Evolutionary conservation across 2,113 vertebrate species (phyloP).

Genomic region (Ifrita kowaldi): DNA sequence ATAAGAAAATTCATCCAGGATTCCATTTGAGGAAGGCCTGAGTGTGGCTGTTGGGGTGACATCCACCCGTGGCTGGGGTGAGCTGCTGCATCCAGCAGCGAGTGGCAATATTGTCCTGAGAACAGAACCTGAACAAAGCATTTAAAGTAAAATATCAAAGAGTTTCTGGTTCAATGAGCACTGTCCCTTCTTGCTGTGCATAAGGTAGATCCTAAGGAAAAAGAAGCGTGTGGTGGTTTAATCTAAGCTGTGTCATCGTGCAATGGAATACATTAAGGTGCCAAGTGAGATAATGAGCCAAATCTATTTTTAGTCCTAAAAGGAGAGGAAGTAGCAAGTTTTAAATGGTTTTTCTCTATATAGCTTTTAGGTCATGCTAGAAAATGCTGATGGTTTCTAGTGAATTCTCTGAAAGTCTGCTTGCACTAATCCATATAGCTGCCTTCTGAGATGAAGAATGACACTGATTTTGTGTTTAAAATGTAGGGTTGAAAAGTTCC

Average conservation of each 20-base stretch:
- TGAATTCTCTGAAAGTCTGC: neutral
- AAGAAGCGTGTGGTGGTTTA: neutral
- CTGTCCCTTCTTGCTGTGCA: neutral
- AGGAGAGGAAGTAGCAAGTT: neutral
- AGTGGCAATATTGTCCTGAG: neutral
- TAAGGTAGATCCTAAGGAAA: neutral
- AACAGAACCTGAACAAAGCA: neutral
- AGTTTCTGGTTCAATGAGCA: neutral
- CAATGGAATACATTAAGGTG: neutral
- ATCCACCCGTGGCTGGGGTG: accelerated
- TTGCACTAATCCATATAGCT: neutral
- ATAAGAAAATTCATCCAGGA: neutral
- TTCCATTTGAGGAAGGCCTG: neutral
- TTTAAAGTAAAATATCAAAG: neutral
- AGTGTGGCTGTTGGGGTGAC: neutral
- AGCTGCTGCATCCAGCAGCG: neutral
- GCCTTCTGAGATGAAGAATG: neutral
- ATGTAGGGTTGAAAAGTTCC: neutral
- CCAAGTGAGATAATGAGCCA: neutral
- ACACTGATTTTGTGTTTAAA: neutral
- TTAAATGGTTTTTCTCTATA: neutral
- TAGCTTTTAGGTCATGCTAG: neutral
- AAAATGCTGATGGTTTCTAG: neutral
- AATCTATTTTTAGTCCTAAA: neutral
- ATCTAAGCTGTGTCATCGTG: neutral